Evolutionary conservation across 2,113 vertebrate genomes (phyloP), one percentile per base, ranked within the genome.

Genomic region (Perognathus longimembris): DNA sequence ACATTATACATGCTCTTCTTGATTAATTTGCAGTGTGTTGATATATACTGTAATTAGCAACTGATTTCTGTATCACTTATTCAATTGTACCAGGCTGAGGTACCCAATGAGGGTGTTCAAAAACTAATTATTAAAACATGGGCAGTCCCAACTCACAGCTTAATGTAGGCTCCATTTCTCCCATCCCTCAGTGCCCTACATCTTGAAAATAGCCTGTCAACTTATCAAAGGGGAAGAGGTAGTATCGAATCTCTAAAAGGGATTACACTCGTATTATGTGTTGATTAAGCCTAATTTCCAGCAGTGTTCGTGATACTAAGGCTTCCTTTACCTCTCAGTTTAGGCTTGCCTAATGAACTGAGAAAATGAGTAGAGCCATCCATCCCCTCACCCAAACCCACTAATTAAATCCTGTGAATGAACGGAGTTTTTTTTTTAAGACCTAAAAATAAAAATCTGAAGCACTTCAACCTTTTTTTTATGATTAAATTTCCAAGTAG

Each of bases 51-150:
- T 76, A 69, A 66, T 88, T 90, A 76, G 71, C 70, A 90, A 15
- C 26, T 71, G 24, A 82, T 88, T 85, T 83, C 67, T 92, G 54
- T 76, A 81, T 92, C 50, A 10, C 75, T 95, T 92, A 40, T 36
- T n/a, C 54, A 38, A 0, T 17, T 11, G 21, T 90, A 18, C 76
- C 82, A 77, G 64, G 57, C 84, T 90, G 32, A 59, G 66, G 4
- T 78, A n/a, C 54, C 64, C 78, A 67, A 0, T 28, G 32, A 89
- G 81, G 61, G 75, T 8, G 14, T 67, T 89, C 71, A 93, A 28
- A 92, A 85, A 86, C 45, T 76, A 85, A 73, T 85, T 69, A 57
- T 11, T 90, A 74, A 67, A 45, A 54, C 28, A 0, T 67, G 38
- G 54, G 50, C 59, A 92, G 45, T 64, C 63, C 67, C 61, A 40